Conservation (phyloP, 2,113 vertebrate species). For the Myotis davidii region DNA sequence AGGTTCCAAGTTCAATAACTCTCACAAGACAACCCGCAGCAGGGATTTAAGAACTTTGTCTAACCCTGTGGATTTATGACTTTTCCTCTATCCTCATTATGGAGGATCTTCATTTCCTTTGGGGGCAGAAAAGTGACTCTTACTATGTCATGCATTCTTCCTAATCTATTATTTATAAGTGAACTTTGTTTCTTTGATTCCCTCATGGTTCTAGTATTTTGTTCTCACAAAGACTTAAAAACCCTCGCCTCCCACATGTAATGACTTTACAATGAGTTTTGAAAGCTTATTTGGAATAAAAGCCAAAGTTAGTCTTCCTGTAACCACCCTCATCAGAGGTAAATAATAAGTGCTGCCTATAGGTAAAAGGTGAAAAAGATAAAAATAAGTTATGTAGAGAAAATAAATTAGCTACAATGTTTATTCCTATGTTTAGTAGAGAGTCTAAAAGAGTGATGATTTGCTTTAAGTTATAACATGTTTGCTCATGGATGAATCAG, state of each 20-base stretch:
- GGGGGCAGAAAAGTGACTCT: not conserved
- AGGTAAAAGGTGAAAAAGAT: not conserved
- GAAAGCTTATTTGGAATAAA: conserved; percentile 13
- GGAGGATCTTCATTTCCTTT: conserved; percentile 9
- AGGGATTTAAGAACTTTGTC: not conserved
- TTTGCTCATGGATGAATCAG: not conserved
- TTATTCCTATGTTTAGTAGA: not conserved
- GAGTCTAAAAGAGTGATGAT: not conserved
- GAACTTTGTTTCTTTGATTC: conserved; percentile 55
- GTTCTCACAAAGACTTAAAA: not conserved
- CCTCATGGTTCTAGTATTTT: not conserved
- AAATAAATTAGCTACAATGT: not conserved
- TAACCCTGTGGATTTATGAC: not conserved
- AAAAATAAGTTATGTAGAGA: not conserved
- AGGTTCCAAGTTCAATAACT: not conserved
- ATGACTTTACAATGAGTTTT: not conserved
- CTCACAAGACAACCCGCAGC: not conserved
- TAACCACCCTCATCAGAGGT: not conserved
- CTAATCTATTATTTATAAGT: conserved; percentile 62
- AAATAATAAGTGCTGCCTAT: not conserved
- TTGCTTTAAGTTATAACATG: not conserved
- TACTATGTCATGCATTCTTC: not conserved
- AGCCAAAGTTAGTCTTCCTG: not conserved
- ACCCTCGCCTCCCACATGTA: not conserved
- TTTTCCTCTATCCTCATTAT: not conserved